Conservation (phyloP, 2,113 vertebrate genomes). For the Pterocles gutturalis region DNA sequence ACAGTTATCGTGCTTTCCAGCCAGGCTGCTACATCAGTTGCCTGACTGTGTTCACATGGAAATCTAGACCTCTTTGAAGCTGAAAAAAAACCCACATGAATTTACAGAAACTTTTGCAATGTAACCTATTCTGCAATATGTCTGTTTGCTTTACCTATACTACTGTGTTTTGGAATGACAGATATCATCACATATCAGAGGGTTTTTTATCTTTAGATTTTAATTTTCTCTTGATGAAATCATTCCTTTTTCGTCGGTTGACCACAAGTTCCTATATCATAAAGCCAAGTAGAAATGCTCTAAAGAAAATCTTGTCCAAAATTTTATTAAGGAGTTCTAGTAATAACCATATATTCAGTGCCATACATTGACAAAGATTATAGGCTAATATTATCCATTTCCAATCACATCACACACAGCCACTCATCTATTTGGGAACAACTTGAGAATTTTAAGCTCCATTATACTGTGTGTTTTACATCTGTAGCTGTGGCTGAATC, state of each 20-base stretch:
- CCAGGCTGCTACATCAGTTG: background rate
- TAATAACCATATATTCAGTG: background rate
- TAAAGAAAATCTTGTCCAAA: background rate
- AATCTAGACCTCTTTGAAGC: background rate
- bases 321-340: background rate
- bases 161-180: background rate
- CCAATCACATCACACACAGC: constrained; percentile 15
- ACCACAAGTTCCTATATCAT: background rate
- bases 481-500: constrained; percentile 27
- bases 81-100: background rate
- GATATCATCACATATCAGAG: background rate
- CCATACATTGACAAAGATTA: constrained; percentile 1
- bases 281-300: background rate
- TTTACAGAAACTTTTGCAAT: background rate
- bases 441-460: constrained; percentile 45
- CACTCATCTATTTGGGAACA: constrained; percentile 37
- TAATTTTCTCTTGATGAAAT: background rate
- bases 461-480: constrained; percentile 12
- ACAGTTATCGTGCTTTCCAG: background rate
- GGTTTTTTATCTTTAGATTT: background rate
- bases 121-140: background rate
- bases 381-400: constrained; percentile 15
- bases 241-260: background rate
- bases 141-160: background rate
- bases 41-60: background rate